Evolutionary conservation across 35 echinoderm and acorn worm species (phyloP).

Genomic region (Ophiothrix spiculata): DNA sequence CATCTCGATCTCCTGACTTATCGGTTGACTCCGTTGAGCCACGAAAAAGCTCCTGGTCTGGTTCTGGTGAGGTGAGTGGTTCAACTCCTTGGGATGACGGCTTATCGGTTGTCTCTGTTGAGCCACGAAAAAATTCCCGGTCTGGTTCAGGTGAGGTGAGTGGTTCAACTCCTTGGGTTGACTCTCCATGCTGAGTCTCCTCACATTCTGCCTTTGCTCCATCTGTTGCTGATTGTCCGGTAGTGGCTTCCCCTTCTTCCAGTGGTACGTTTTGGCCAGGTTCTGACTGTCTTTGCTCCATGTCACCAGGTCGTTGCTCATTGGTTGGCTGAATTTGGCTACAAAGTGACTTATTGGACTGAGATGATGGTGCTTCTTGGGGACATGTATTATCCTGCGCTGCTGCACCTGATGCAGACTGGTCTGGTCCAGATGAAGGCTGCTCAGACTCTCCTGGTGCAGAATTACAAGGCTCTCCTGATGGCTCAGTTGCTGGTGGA

Average conservation of each 20-base stretch:
- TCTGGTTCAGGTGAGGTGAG: no score
- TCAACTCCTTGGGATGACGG: no score
- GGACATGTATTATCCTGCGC: neutral
- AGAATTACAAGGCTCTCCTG: neutral
- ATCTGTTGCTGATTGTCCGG: neutral
- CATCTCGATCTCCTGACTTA: no score
- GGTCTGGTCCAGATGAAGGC: neutral
- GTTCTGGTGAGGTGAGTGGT: no score
- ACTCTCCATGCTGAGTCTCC: neutral
- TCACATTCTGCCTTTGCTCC: neutral
- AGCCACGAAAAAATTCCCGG: no score
- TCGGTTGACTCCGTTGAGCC: no score
- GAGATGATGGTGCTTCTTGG: neutral
- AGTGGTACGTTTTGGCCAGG: neutral
- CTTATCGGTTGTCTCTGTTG: no score
- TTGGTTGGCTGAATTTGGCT: neutral
- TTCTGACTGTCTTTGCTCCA: neutral
- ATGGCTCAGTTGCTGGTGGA: neutral
- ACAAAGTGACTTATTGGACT: conserved; percentile 1
- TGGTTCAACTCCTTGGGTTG: no score
- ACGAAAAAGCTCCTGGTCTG: no score
- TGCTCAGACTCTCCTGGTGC: neutral
- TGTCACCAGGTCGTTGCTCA: neutral
- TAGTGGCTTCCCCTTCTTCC: neutral
- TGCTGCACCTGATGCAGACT: neutral